A percentile compares a stretch with the other conserved stretches of the same genome.
Conservation (phyloP, 2,113 vertebrate genomes). For the Prietella phreatophila region DNA sequence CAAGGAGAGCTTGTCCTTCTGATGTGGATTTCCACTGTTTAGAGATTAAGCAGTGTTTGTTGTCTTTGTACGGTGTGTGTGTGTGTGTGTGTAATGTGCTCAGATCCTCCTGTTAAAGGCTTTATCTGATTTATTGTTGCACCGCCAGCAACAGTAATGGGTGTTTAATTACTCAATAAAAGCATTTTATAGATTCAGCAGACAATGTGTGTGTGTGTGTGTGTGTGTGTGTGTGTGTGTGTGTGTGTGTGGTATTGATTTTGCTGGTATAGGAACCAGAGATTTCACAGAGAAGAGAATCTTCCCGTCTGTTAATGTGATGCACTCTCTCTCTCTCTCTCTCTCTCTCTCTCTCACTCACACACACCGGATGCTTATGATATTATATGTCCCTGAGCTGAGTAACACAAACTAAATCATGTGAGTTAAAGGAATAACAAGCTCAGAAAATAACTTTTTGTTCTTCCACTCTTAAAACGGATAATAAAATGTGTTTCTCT, state of each 20-base stretch:
- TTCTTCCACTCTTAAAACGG: constrained; percentile 20
- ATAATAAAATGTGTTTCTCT: constrained; percentile 44
- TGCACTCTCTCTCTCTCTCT: constrained; percentile 13
- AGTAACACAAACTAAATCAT: not conserved
- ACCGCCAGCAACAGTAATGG: constrained; percentile 95
- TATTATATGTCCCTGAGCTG: constrained; percentile 15
- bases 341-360: not conserved
- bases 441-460: constrained; percentile 19
- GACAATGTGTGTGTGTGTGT: constrained; percentile 36
- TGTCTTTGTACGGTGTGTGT: constrained; percentile 27
- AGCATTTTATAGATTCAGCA: constrained; percentile 92
- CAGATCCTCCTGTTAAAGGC: constrained; percentile 86
- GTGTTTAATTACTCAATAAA: constrained; percentile 99
- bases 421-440: constrained; percentile 20
- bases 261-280: constrained; percentile 43
- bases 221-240: constrained; percentile 37
- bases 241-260: constrained; percentile 50
- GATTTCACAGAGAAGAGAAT: constrained; percentile 49
- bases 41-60: constrained; percentile 30
- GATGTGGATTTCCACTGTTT: constrained; percentile 10
- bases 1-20: constrained; percentile 27
- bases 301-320: constrained; percentile 38
- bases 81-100: constrained; percentile 51
- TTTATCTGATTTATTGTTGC: constrained; percentile 95
- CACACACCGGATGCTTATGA: not conserved